A percentile compares a stretch with the other conserved stretches of the same genome.
Evolutionary conservation across 2,888 invertebrate genomes (phyloP).

Genomic region (Nemoura dubitans): DNA sequence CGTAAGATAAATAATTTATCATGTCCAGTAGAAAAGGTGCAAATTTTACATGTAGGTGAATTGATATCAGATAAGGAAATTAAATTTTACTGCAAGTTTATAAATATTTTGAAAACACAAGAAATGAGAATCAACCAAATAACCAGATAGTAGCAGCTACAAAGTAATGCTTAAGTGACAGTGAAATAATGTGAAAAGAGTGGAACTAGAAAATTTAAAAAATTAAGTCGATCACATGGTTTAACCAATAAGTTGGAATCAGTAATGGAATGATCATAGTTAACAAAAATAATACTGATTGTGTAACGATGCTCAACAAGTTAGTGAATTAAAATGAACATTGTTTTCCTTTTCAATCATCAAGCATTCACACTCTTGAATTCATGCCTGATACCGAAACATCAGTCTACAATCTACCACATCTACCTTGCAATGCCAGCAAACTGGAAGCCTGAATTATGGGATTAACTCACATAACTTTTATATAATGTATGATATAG

Average conservation of each 20-base stretch:
- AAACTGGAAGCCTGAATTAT: conserved; percentile 47
- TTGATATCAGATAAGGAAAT: background rate
- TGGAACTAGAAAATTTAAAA: background rate
- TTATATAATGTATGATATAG: conserved; percentile 42
- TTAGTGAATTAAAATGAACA: background rate
- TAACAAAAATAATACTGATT: conserved; percentile 42
- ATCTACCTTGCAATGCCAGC: conserved; percentile 35
- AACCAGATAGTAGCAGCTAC: background rate
- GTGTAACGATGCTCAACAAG: conserved; percentile 40
- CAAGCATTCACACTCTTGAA: background rate
- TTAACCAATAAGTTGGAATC: background rate
- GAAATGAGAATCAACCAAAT: background rate
- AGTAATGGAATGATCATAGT: background rate
- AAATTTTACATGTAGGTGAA: background rate
- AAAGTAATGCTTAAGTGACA: background rate
- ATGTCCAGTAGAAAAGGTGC: background rate
- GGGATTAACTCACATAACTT: conserved; percentile 27
- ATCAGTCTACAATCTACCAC: background rate
- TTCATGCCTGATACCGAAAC: background rate
- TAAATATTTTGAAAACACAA: background rate
- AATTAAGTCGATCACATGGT: background rate
- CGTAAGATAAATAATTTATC: background rate
- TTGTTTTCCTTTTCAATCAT: background rate
- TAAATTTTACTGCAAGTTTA: background rate
- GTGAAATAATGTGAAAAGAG: background rate